Percentiles rank a stretch among this genome's conserved stretches.
These are phyloP conservation scores for Drosophila testacea DNA, from an alignment of 2,888 invertebrate species.

Conservation along the genomic window DNA sequence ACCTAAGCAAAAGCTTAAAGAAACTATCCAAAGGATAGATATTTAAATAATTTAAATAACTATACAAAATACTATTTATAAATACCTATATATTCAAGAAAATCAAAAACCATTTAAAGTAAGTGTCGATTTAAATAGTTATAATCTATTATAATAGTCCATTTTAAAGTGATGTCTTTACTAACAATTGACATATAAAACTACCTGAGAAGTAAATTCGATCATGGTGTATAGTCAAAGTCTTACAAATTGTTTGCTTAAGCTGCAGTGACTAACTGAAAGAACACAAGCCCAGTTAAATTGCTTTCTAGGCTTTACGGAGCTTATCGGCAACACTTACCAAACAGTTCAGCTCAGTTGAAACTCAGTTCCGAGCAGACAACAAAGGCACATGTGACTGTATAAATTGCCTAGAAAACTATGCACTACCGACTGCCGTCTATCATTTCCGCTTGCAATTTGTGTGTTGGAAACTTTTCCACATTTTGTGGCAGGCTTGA, in stretches of 20 bases:
- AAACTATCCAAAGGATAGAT: too few relatives aligned
- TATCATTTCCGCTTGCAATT: constrained; percentile 83
- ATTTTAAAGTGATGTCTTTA: background rate
- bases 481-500: background rate
- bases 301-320: constrained; percentile 53
- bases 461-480: constrained; percentile 49
- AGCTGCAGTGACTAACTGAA: constrained; percentile 17
- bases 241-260: constrained; percentile 10
- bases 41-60: too few relatives aligned
- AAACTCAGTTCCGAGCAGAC: constrained; percentile 46
- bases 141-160: background rate
- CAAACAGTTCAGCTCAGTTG: constrained; percentile 12
- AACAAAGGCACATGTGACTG: constrained; percentile 67
- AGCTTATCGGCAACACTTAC: constrained; percentile 29
- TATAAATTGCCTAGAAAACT: constrained; percentile 77
- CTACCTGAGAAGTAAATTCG: background rate
- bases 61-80: too few relatives aligned
- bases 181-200: background rate
- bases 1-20: too few relatives aligned
- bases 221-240: constrained; percentile 13
- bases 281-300: constrained; percentile 42
- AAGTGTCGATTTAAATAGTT: background rate
- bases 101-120: too few relatives aligned
- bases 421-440: constrained; percentile 72
- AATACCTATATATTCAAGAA: too few relatives aligned